phyloP scores from a whole-genome alignment of 2,888 invertebrate species.

The Drosophila nigricruria region DNA sequence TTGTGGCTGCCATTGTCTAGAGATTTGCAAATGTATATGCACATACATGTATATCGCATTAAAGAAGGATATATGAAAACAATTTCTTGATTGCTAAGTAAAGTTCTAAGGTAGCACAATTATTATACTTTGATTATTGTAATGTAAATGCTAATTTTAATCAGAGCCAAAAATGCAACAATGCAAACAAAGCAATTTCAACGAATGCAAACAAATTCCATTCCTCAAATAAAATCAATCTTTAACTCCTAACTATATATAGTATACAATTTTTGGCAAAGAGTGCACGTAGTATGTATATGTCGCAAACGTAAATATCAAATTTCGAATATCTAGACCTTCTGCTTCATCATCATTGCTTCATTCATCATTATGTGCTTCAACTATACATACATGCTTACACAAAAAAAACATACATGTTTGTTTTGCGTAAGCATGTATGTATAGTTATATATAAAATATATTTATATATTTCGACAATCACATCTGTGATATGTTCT shows the following conservation, averaged over 20 bases:
- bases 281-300: background rate
- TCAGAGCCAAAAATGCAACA: constrained; percentile 13
- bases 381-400: too few species aligned
- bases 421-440: too few species aligned
- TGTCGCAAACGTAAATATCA: background rate
- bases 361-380: too few species aligned
- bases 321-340: too few species aligned
- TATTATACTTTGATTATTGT: background rate
- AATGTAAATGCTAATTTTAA: constrained; percentile 6
- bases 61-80: background rate
- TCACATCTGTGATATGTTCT: too few species aligned
- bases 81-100: constrained; percentile 4
- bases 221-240: background rate
- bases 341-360: too few species aligned
- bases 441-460: too few species aligned
- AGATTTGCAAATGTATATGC: background rate
- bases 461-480: too few species aligned
- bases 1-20: constrained; percentile 99
- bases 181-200: constrained; percentile 35
- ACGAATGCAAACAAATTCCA: constrained; percentile 24
- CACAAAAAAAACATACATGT: too few species aligned
- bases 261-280: background rate
- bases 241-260: background rate
- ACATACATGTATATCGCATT: background rate
- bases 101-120: constrained; percentile 11